These are phyloP conservation scores for Enteromius radiatus DNA, from an alignment of 2,797 vertebrate genomes.

Conservation along the genomic window DNA sequence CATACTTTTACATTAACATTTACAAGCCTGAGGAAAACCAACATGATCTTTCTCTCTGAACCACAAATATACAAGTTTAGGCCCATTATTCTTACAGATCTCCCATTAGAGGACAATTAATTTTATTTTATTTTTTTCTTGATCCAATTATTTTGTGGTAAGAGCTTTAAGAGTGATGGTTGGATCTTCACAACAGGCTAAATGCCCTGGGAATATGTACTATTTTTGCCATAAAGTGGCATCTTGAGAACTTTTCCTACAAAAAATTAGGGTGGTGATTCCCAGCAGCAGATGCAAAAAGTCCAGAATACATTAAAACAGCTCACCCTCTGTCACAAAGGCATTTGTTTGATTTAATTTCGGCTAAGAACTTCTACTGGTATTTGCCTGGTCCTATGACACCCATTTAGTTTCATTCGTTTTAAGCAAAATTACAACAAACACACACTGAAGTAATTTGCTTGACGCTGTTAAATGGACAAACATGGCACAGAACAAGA, in stretches of 20 bases:
- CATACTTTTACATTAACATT: conserved; percentile 10
- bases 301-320: conserved; percentile 8
- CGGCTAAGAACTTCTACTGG: not conserved
- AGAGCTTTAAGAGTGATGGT: not conserved
- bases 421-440: conserved; percentile 17
- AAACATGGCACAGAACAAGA: conserved; percentile 1
- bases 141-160: not conserved
- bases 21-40: not conserved
- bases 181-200: not conserved
- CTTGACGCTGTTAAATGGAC: conserved; percentile 19
- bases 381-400: conserved; percentile 22
- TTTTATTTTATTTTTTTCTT: conserved; percentile 1
- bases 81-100: not conserved
- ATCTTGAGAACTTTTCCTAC: conserved; percentile 49
- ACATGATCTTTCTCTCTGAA: not conserved
- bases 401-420: not conserved
- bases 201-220: conserved; percentile 2
- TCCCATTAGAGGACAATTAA: not conserved
- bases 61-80: conserved; percentile 2
- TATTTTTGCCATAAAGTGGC: conserved; percentile 9
- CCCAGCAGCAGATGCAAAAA: not conserved
- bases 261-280: conserved; percentile 5
- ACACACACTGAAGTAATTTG: conserved; percentile 21
- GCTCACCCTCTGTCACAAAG: not conserved
- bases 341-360: conserved; percentile 3